Evolutionary conservation across 2,888 invertebrate species (phyloP), one percentile per base, ranked within the genome.

Genomic region (Clepsis dumicolana): DNA sequence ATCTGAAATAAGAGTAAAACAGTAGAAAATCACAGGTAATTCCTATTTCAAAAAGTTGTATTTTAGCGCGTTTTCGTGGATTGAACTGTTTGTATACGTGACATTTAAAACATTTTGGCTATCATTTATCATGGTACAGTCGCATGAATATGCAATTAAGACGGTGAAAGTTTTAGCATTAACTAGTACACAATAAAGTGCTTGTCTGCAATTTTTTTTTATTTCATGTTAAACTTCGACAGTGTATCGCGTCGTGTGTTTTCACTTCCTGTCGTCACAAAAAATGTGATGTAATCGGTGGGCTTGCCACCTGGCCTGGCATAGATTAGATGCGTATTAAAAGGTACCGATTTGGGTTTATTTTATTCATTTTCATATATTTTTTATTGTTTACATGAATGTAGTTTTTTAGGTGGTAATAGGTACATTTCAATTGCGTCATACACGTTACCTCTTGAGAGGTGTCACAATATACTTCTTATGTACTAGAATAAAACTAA

Each of bases 211-310:
- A 38, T 56, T 56, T 52, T 62, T 52, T 18, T 29, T 1, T 38
- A 57, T 38, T 54, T 50, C 25, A 18, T 18, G 24, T 25, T 25
- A 50, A 50, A 50, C 32, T 27, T n/a, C 57, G 16, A 62, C 56
- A 67, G 57, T 63, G 57, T 57, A 63, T 50, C 38, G 18, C 27
- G 7, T 50, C 62, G 32, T 27, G 29, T 56, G 14, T 62, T 67
- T 67, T 62, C 56, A 57, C 56, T 56, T 67, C 62, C 62, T 67
- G 38, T 21, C 14, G 24, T 12, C 48, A 18, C 25, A n/a, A 32
- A 35, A 57, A 35, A 16, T 7, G 12, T 48, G 32, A 27, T 7
- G 48, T 52, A 62, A 52, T 48, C 18, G 21, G 35, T 32, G 7
- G 21, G 32, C 29, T 32, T 35, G 12, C 56, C 21, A 56, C 35